Percentiles rank a stretch among this genome's conserved stretches.
Conservation (phyloP, 2,888 invertebrate genomes). For the Panzeria rudis region DNA sequence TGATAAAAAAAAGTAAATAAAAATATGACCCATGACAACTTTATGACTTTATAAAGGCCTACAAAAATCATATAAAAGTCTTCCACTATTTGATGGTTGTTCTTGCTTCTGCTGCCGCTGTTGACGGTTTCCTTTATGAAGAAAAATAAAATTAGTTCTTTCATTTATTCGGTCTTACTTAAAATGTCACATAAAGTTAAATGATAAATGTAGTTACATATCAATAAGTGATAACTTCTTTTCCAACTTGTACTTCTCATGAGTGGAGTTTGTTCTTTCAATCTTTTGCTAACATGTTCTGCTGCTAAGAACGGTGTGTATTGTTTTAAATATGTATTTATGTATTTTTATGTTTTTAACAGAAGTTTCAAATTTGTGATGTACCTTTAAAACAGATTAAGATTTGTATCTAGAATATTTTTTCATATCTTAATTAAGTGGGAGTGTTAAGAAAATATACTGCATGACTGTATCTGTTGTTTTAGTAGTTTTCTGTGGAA, state of each 20-base stretch:
- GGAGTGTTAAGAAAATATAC: constrained; percentile 39
- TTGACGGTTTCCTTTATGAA: constrained; percentile 62
- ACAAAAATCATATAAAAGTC: constrained; percentile 55
- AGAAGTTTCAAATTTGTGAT: constrained; percentile 36
- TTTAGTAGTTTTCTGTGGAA: constrained; percentile 41
- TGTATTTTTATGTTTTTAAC: neutral
- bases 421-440: neutral
- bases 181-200: constrained; percentile 80
- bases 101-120: constrained; percentile 23
- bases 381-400: constrained; percentile 29
- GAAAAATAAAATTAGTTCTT: constrained; percentile 65
- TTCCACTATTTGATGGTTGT: constrained; percentile 32
- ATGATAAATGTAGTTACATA: constrained; percentile 82
- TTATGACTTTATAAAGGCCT: constrained; percentile 71
- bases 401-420: constrained; percentile 21
- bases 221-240: constrained; percentile 80
- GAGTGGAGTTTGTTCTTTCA: neutral
- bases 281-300: neutral
- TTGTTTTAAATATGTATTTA: constrained; percentile 11
- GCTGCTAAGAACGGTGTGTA: constrained; percentile 23
- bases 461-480: constrained; percentile 8
- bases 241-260: neutral
- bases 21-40: constrained; percentile 77
- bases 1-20: constrained; percentile 65
- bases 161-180: constrained; percentile 64